Percentiles rank a stretch among this genome's conserved stretches.
phyloP scores from a whole-genome alignment of 2,797 vertebrate genomes.

The Sebastes diaconus region DNA sequence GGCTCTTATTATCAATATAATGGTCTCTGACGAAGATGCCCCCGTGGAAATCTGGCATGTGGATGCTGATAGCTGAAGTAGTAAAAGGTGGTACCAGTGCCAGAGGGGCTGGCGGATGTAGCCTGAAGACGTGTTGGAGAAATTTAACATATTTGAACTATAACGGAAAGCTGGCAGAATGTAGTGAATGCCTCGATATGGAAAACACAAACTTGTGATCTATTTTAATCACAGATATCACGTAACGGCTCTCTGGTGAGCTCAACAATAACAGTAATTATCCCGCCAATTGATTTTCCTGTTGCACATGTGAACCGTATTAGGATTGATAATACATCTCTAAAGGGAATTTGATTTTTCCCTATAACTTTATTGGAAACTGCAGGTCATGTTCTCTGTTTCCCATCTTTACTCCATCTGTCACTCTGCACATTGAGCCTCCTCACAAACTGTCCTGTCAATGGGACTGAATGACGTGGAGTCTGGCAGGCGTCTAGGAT shows the following conservation, averaged over 20 bases:
- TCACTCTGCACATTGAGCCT: neutral
- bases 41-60: conserved; percentile 64
- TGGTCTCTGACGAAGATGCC: conserved; percentile 65
- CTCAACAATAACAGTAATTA: conserved; percentile 4
- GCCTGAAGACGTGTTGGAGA: neutral
- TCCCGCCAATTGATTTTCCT: neutral
- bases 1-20: conserved; percentile 69
- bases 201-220: neutral
- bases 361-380: neutral
- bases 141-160: conserved; percentile 6
- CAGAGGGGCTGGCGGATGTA: conserved; percentile 4
- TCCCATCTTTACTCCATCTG: neutral
- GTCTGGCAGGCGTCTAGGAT: neutral
- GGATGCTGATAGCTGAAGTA: conserved; percentile 25
- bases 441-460: neutral
- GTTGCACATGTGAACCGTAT: neutral
- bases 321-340: neutral
- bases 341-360: neutral
- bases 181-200: neutral
- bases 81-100: conserved; percentile 27
- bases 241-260: neutral
- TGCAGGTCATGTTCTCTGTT: neutral
- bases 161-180: neutral
- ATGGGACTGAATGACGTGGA: neutral
- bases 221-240: neutral